Evolutionary conservation across 2,888 invertebrate species (phyloP), one percentile per base, ranked within the genome.

Genomic region (Drosophila kuntzei): DNA sequence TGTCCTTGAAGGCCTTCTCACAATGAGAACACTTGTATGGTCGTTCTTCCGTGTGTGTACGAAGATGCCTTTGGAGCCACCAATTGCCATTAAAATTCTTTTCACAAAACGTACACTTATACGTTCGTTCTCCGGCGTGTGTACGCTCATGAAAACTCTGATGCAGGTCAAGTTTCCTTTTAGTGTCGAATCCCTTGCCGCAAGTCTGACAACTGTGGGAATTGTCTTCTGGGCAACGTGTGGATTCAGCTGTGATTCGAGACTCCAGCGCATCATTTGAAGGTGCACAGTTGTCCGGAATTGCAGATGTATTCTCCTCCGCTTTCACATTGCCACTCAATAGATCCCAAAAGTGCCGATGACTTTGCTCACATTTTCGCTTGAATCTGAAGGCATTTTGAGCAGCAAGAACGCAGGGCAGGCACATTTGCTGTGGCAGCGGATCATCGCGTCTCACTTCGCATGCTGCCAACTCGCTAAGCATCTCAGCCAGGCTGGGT

Each of bases 1-100:
- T 93, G 82, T 94, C 94, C 0, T 94, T 93, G 72, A 94, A 94
- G 1, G 93, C 93, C 43, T 93, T 93, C 22, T 93, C 92, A 66
- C 94, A 94, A 76, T 94, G 93, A 9, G 93, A 92, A 72, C 94
- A 94, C 67, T 93, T 92, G 76, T 93, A 93, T 0, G 94, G 94
- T 12, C 88, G 76, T 29, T 90, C 90, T 2, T 93, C 93, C 0
- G 94, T 94, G 70, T 94, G 94, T 0, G 93, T 93, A 50, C 94
- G 88, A 89, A 93, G 92, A 71, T 94, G 61, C 3, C 44, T 18
- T 14, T 46, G 36, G 9, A 61, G 55, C 20, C 44, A 37, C 27
- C 54, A 44, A 88, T 93, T 94, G 72, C 66, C 65, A 34, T 71
- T 66, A 22, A 71, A 76, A 4, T 44, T 37, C 43, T 71, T 75